Evolutionary conservation across 1,140 invertebrate genomes (phyloP), one percentile per base, ranked within the genome.

Genomic region (Euwallacea fornicatus): DNA sequence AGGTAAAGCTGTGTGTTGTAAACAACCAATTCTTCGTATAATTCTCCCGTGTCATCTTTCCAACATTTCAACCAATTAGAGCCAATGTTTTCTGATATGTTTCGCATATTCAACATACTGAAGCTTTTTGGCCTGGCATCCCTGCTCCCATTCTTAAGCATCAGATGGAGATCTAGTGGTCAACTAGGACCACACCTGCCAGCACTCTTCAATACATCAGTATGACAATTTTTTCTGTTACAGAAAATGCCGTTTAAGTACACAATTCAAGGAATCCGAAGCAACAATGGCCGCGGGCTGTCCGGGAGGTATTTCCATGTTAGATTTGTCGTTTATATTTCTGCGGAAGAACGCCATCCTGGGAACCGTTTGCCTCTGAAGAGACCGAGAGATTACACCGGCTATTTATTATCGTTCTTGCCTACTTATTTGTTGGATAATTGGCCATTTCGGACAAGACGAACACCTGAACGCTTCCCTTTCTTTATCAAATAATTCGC

Each of bases 261-360:
- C 61, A 63, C 61, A 63, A 66, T 54, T 55, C 63, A 13, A 66
- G 21, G 63, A 66, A 66, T 66, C 41, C 47, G 41, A 66, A 16
- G 21, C 47, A 16, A 66, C 63, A 33, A 58, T 58, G 6, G 63
- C 63, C 63, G 13, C 21, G 42, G 63, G 63, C 63, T 42, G 13
- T 42, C 16, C 21, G 50, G 63, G 47, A 54, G 63, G 50, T 55
- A 66, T 54, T 66, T 66, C 50, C 63, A 66, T 66, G 63, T 66
- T 55, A 66, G 63, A 66, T 66, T 66, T 66, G 63, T 66, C 63
- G 63, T 66, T 66, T 66, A 66, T 66, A 66, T 55, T 55, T 66
- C 63, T 64, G 43, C 47, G 55, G 50, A 58, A 54, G 50, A 66
- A 54, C 65, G 65, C 65, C 65, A 66, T 66, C 65, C 65, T 66